A percentile compares a stretch with the other conserved stretches of the same genome.
phyloP scores from a whole-genome alignment of 2,888 invertebrate species.

The Rosalia funebris region DNA sequence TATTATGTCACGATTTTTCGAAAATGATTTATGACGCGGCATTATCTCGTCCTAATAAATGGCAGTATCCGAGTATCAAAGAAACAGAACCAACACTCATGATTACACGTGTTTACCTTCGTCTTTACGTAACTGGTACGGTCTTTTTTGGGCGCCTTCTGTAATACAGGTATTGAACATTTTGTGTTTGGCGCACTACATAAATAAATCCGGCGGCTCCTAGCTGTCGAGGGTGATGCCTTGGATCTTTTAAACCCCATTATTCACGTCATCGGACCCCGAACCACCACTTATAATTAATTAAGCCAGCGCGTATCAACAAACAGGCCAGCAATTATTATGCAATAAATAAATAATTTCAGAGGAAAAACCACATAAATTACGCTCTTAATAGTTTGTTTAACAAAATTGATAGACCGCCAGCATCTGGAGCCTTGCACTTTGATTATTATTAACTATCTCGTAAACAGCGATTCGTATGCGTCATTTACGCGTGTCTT shows the following conservation, averaged over 20 bases:
- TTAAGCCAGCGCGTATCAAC: slow-evolving; percentile 9
- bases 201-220: neutral
- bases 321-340: slow-evolving; percentile 21
- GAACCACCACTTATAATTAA: slow-evolving; percentile 9
- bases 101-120: neutral
- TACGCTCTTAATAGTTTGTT: slow-evolving; percentile 17
- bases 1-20: neutral
- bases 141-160: neutral
- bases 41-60: neutral
- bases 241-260: slow-evolving; percentile 18
- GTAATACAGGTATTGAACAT: neutral
- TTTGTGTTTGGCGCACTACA: neutral
- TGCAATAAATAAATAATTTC: slow-evolving; percentile 25
- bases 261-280: slow-evolving; percentile 11
- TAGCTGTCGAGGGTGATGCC: slow-evolving; percentile 17
- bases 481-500: slow-evolving; percentile 15
- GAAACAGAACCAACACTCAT: neutral
- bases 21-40: neutral
- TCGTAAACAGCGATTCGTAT: slow-evolving; percentile 11
- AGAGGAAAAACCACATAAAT: slow-evolving; percentile 17
- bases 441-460: slow-evolving; percentile 17
- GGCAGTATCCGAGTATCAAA: neutral
- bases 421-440: slow-evolving; percentile 12
- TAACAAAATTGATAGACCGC: slow-evolving; percentile 15
- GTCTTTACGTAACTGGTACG: neutral